Base-by-base conservation (phyloP, 1,140 invertebrate genomes). In the Drosophila nasuta region DNA sequence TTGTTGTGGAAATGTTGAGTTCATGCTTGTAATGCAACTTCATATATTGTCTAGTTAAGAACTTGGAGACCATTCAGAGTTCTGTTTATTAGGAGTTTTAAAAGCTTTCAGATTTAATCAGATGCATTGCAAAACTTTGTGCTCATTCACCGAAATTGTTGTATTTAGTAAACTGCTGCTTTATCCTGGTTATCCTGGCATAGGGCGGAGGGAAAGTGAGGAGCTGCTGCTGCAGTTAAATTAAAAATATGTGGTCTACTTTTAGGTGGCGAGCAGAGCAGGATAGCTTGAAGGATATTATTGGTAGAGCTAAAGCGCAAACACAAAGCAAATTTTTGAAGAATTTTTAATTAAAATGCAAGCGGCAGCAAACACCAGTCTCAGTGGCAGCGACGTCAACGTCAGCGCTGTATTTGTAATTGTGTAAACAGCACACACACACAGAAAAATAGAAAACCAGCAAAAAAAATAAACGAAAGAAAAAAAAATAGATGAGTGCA, bases 261-360 rank as follows among this genome's bases (percentile, higher is more conserved):
- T 87, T 88, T 77, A 82, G 85, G 82, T 88, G 80, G 74, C 74
- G 64, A 80, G 56, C 77, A 80, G 52, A 59, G 41, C 59, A 59
- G 20, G 4, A 17, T 48, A 67, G 41, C 70, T 69, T 62, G 67
- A 63, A 79, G 79, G 79, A 85, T 79, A 86, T 88, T 86, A 86
- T 88, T 88, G 76, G 83, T 57, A 63, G 70, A 77, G 62, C 65
- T 17, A 70, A 74, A 66, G 63, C 45, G 58, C 71, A 81, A 75
- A 79, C 73, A 80, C 80, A 87, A 89, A 87, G 80, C 69, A 74
- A 80, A 80, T 83, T 88, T 71, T 87, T 87, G 66, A 75, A 83
- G 83, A 87, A 88, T 88, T 87, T 87, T 87, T 88, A 87, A 87
- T 87, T 87, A 87, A 87, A 87, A 87, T 88, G 80, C 83, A 88